Evolutionary conservation across 64 coral and sea anemone species (phyloP), one percentile per base, ranked within the genome.

Genomic region (Catalaphyllia jardinei): DNA sequence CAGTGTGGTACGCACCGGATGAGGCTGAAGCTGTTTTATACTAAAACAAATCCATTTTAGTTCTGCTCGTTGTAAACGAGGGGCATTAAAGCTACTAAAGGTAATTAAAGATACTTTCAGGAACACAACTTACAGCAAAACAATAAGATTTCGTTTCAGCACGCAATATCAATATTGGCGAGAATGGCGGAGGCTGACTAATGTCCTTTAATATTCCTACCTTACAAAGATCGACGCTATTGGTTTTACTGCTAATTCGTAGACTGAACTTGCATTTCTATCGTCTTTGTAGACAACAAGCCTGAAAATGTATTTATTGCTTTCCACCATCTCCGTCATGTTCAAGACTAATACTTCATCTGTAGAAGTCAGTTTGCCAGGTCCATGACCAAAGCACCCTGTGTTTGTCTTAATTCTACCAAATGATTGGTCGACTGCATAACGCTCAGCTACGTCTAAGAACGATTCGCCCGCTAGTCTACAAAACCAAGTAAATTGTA

Each of bases 401-500:
- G 4, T 15, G 49, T 72, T 31, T 33, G 55, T 71, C 24, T 55
- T 67, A 25, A 29, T 17, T 50, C 82, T 86, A 10, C 82, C 82
- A 2, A 77, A 54, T 29, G 80, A 4, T 8, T 25, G 19, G 74
- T 92, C 90, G 13, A 73, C 90, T 52, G 67, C 80, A 12, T 57
- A 57, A 10, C 18, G 60, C 31, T 49, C 60, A 17, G 2, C 10
- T 24, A 19, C 13, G 11, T 73, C 27, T 28, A 65, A 55, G 10
- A 75, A 82, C 12, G 29, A 8, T 35, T 90, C 79, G 39, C n/a
- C 28, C 15, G 46, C 67, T 18, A 74, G 71, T 54, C 72, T 90
- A 46, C 89, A 90, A 19, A 62, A 90, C 89, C 89, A 90, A 49
- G 62, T 38, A 35, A 82, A 90, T 10, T 18, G 49, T 8, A 90